Percentiles rank a stretch among this genome's conserved stretches.
These are phyloP conservation scores for Aythya baeri DNA, from an alignment of 2,113 vertebrate genomes.

Conservation along the genomic window DNA sequence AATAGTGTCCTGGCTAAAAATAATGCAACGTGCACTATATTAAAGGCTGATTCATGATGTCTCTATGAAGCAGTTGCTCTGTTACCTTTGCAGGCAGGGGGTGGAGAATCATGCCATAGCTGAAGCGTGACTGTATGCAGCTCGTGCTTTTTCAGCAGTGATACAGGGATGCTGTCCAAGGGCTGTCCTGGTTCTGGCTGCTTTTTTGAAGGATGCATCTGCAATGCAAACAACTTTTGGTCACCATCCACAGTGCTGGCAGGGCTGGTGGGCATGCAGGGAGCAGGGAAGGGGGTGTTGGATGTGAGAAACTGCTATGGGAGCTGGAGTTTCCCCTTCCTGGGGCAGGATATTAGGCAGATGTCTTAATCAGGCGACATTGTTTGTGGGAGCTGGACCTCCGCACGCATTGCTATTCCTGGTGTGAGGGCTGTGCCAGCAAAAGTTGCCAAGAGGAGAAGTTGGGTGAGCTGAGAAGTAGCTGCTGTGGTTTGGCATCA, in stretches of 20 bases:
- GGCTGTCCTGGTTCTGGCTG: neutral
- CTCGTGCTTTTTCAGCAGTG: accelerated
- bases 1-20: neutral
- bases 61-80: neutral
- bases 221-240: neutral
- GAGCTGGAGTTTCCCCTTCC: neutral
- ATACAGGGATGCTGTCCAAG: neutral
- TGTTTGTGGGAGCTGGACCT: slow-evolving; percentile 14
- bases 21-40: neutral
- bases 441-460: neutral
- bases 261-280: accelerated
- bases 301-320: accelerated
- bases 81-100: neutral
- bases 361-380: slow-evolving; percentile 24
- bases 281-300: neutral
- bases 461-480: neutral
- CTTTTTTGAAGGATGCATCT: neutral
- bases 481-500: neutral
- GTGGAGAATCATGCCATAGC: neutral
- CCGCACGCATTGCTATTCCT: neutral
- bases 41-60: slow-evolving; percentile 27
- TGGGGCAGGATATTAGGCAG: neutral
- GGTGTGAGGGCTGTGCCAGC: neutral
- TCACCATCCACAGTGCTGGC: accelerated
- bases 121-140: accelerated